phyloP scores from a whole-genome alignment of 2,113 vertebrate species.

The Sus scrofa region DNA sequence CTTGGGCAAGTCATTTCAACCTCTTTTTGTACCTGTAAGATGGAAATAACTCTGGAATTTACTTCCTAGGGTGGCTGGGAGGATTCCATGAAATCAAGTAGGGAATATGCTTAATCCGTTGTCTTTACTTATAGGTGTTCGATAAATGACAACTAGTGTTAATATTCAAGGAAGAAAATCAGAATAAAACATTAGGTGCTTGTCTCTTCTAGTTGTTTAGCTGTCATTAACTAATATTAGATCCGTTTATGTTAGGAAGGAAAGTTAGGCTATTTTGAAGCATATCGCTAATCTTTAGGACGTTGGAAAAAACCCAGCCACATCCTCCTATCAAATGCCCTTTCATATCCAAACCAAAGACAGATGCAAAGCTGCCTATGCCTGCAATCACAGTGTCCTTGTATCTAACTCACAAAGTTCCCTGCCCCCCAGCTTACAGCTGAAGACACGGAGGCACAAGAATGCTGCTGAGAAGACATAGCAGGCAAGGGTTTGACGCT shows the following conservation, averaged over 20 bases:
- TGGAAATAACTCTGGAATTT: conserved; percentile 17
- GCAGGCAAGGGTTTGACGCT: not conserved
- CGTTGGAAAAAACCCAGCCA: not conserved
- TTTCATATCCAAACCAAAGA: not conserved
- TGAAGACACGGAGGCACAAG: not conserved
- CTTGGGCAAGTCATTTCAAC: not conserved
- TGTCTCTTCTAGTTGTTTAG: conserved; percentile 4
- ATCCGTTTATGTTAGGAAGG: not conserved
- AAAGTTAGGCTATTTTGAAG: conserved; percentile 38
- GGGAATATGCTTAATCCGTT: not conserved
- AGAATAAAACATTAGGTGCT: not conserved
- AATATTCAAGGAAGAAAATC: conserved; percentile 1
- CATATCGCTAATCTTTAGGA: not conserved
- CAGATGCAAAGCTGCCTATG: not conserved
- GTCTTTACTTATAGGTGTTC: not conserved
- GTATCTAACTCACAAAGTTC: not conserved
- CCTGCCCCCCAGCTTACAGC: not conserved
- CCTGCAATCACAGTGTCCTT: not conserved
- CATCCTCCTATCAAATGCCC: not conserved
- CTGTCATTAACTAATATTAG: not conserved
- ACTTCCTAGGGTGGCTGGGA: not conserved
- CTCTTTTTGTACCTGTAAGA: not conserved
- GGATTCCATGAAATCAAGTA: not conserved
- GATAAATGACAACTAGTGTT: not conserved
- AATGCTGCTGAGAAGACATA: not conserved